Base-by-base conservation (phyloP, 2,888 invertebrate genomes). In the Odontomyia ornata region DNA sequence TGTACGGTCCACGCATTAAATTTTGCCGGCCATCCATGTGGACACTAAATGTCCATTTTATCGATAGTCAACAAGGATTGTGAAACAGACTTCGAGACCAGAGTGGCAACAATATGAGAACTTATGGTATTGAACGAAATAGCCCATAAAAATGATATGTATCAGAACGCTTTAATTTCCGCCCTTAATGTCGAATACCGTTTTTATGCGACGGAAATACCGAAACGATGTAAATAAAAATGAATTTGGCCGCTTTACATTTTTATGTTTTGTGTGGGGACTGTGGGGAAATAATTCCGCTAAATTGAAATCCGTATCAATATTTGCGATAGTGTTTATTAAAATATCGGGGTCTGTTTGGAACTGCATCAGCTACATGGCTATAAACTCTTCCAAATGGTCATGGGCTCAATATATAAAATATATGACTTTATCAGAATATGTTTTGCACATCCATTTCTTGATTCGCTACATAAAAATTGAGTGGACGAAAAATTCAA, bases 141-240 rank as follows among this genome's bases (percentile, higher is more conserved):
- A 60, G 57, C 57, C 57, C 57, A 60, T 60, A 60, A 60, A 60
- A 60, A 60, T 60, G 57, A 60, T 60, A 60, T 60, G 57, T 60
- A 60, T 60, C 57, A 23, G 21, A 60, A 13, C 11, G 57, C 23
- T 60, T 60, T 60, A 60, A 60, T 60, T 60, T 60, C 57, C 57
- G 57, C 25, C 25, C 57, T 23, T 23, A 25, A 25, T 18, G 11
- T 23, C 57, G 57, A 9, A 60, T 11, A 23, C 23, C 23, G 25
- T 21, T 60, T 60, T 60, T 60, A 60, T 60, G 57, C 57, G 57
- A 60, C 57, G 57, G 57, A 60, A 23, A 60, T 18, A 60, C 57
- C 25, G 57, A 60, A 23, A 60, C 57, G 25, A 60, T 60, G 57
- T 25, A 60, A 60, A 60, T 60, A 60, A 60, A 60, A 60, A 23